Conservation (phyloP, 1,140 invertebrate genomes). For the Plutomurus gul region DNA sequence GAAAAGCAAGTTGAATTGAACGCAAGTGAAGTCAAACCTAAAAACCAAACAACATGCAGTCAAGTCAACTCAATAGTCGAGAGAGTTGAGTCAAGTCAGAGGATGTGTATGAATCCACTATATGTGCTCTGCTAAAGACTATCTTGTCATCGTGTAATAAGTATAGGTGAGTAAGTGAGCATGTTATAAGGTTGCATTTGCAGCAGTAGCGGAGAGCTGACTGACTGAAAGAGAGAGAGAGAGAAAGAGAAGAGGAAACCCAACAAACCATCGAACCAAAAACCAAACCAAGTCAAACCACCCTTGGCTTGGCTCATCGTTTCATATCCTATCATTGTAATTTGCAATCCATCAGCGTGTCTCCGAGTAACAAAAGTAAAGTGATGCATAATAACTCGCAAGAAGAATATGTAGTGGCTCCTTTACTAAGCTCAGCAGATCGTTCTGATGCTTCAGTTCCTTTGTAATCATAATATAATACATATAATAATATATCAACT, state of each 20-base stretch:
- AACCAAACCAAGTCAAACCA: background rate
- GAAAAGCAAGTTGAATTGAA: background rate
- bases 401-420: constrained; percentile 1
- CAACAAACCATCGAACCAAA: constrained; percentile 11
- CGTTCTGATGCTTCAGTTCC: constrained; percentile 5
- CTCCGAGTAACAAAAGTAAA: constrained; percentile 26
- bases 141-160: background rate
- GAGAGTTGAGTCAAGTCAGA: background rate
- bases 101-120: too few species aligned
- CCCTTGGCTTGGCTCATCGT: background rate
- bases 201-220: too few species aligned
- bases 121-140: background rate
- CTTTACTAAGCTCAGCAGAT: constrained; percentile 8
- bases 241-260: background rate
- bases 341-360: constrained; percentile 40
- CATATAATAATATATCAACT: constrained; percentile 16
- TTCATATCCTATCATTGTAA: constrained; percentile 21
- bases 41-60: constrained; percentile 15
- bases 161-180: too few species aligned
- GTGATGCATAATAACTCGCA: constrained; percentile 26
- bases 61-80: constrained; percentile 5
- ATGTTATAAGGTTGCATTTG: background rate
- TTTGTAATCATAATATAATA: constrained; percentile 21
- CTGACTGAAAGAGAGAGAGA: too few species aligned
- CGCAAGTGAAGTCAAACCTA: background rate